A percentile compares a stretch with the other conserved stretches of the same genome.
phyloP scores from a whole-genome alignment of 2,797 vertebrate species.

The Siniperca obscura region DNA sequence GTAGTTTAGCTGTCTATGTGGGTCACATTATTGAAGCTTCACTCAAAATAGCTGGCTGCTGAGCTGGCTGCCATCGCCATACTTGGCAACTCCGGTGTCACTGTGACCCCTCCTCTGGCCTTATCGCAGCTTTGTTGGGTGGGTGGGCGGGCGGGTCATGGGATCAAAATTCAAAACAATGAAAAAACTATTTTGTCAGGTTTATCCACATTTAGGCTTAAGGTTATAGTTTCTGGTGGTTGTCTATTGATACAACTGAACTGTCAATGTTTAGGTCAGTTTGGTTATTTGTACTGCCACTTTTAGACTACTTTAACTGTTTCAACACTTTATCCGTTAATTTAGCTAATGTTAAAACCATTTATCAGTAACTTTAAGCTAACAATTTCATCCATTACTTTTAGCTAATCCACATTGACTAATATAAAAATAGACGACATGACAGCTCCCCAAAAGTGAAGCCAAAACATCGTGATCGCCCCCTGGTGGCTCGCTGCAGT shows the following conservation, averaged over 20 bases:
- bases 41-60: constrained; percentile 65
- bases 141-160: neutral
- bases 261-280: neutral
- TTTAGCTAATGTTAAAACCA: neutral
- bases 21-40: constrained; percentile 8
- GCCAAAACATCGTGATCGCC: no score
- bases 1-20: neutral
- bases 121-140: neutral
- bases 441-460: no score
- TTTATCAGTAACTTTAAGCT: neutral
- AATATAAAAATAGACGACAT: no score
- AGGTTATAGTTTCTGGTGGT: no score
- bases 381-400: neutral
- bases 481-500: no score
- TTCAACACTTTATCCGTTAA: neutral
- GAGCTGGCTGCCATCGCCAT: constrained; percentile 51
- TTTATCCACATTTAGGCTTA: neutral
- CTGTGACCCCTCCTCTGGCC: constrained; percentile 1
- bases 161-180: constrained; percentile 42
- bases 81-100: constrained; percentile 43
- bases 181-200: neutral
- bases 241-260: neutral
- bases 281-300: neutral
- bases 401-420: no score
- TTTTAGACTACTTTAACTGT: neutral